Conservation (phyloP, 2,888 invertebrate genomes). For the Stenodera caucasica region DNA sequence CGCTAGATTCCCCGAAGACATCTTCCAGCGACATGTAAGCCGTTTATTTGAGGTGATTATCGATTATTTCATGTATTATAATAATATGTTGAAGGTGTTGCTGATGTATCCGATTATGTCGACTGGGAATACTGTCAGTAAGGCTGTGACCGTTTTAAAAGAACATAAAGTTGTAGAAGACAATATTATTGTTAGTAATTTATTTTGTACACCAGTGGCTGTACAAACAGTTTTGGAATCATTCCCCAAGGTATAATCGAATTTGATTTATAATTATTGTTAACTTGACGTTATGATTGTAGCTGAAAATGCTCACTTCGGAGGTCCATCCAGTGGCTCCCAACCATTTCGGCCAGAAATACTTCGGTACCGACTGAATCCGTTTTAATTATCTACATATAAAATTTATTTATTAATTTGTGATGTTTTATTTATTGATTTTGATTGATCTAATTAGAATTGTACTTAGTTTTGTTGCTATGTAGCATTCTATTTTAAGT, state of each 20-base stretch:
- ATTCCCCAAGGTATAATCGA: constrained; percentile 68
- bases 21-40: constrained; percentile 70
- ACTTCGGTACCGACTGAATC: constrained; percentile 92
- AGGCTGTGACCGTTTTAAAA: constrained; percentile 90
- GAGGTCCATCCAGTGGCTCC: constrained; percentile 95
- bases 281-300: too few relatives aligned
- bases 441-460: neutral
- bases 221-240: constrained; percentile 80
- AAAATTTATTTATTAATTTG: neutral
- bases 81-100: constrained; percentile 68
- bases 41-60: neutral
- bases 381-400: neutral
- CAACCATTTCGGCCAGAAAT: constrained; percentile 97
- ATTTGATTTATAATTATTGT: too few relatives aligned
- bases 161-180: constrained; percentile 94
- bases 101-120: constrained; percentile 99
- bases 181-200: constrained; percentile 94
- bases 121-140: constrained; percentile 93
- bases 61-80: constrained; percentile 6
- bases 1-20: constrained; percentile 96
- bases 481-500: neutral
- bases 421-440: neutral
- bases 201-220: constrained; percentile 94
- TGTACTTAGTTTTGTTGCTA: neutral
- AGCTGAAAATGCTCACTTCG: constrained; percentile 93